phyloP scores from a whole-genome alignment of 2,113 vertebrate genomes.

The Colossoma macropomum region DNA sequence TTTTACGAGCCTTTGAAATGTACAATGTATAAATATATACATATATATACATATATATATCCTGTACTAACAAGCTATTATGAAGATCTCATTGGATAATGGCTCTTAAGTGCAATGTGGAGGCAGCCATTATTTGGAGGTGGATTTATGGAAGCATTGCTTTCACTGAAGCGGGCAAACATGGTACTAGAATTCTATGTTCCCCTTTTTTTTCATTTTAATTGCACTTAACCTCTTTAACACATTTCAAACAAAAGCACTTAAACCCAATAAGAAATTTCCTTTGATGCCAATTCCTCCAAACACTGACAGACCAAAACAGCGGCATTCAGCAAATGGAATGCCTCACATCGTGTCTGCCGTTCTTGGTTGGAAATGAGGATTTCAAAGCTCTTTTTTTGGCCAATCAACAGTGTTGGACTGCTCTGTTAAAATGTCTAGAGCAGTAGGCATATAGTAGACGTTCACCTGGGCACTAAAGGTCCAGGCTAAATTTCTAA shows the following conservation, averaged over 20 bases:
- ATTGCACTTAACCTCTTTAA: conserved; percentile 78
- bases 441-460: conserved; percentile 65
- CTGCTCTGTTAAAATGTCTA: conserved; percentile 33
- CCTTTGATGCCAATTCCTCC: conserved; percentile 39
- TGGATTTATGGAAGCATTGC: conserved; percentile 63
- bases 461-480: conserved; percentile 85
- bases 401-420: conserved; percentile 37
- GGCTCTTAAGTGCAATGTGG: conserved; percentile 73
- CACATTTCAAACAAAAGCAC: conserved; percentile 78
- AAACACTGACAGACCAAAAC: conserved; percentile 24
- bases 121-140: conserved; percentile 70
- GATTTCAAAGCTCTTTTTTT: conserved; percentile 31
- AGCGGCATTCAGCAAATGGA: background rate
- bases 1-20: conserved; percentile 77
- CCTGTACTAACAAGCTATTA: conserved; percentile 75
- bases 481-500: conserved; percentile 94
- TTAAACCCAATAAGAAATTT: conserved; percentile 65
- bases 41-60: conserved; percentile 63
- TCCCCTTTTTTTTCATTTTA: conserved; percentile 62
- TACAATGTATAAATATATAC: conserved; percentile 63
- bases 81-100: conserved; percentile 62
- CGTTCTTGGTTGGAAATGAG: background rate
- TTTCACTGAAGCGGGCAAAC: conserved; percentile 66
- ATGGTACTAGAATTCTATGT: conserved; percentile 70
- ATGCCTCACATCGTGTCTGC: conserved; percentile 7